These are phyloP conservation scores for Zeugodacus cucurbitae DNA, from an alignment of 1,140 invertebrate genomes.

Conservation along the genomic window DNA sequence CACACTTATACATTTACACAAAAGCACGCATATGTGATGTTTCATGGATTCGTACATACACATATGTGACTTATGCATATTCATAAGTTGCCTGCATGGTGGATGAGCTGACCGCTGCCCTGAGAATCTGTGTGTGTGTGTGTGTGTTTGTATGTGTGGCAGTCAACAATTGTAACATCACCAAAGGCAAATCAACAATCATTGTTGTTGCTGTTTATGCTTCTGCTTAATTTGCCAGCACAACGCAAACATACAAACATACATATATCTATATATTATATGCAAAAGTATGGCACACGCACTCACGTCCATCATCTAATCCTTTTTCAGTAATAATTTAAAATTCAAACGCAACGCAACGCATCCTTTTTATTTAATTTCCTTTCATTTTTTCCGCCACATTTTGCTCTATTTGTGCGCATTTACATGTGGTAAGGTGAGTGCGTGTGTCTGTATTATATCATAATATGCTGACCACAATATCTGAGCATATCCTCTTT, in stretches of 20 bases:
- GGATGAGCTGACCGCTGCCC: neutral
- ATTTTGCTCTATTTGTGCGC: neutral
- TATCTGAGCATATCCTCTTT: neutral
- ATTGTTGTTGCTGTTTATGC: constrained; percentile 15
- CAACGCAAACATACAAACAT: neutral
- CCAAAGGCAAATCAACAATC: neutral
- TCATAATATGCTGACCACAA: constrained; percentile 17
- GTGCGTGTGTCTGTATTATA: neutral
- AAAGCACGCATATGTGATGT: neutral
- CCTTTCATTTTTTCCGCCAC: constrained; percentile 4
- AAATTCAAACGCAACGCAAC: neutral
- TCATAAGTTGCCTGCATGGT: neutral
- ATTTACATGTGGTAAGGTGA: neutral
- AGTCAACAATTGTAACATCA: neutral
- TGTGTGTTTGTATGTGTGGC: neutral
- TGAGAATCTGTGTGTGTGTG: no score
- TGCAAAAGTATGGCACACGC: neutral
- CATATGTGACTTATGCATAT: neutral
- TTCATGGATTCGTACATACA: neutral
- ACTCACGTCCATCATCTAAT: neutral
- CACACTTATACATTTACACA: neutral
- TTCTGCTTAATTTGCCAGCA: constrained; percentile 3
- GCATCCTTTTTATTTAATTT: constrained; percentile 40
- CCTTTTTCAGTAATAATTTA: neutral
- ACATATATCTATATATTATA: neutral